Percentiles rank a stretch among this genome's conserved stretches.
phyloP scores from a whole-genome alignment of 2,113 vertebrate genomes.

The Ailurus styani region DNA sequence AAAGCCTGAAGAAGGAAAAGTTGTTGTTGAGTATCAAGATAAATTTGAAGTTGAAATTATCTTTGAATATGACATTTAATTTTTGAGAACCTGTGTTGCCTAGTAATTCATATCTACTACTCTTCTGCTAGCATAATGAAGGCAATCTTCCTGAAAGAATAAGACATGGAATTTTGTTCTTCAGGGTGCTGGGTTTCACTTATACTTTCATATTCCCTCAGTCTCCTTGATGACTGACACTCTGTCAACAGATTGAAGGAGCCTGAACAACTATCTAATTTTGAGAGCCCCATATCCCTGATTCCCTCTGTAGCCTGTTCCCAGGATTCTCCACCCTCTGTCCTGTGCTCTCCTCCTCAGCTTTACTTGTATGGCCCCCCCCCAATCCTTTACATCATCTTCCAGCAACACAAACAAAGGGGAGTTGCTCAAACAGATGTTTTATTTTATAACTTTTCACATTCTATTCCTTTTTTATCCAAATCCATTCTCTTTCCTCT shows the following conservation, averaged over 20 bases:
- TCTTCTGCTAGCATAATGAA: not conserved
- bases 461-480: not conserved
- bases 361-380: rapidly evolving
- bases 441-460: not conserved
- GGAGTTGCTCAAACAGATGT: not conserved
- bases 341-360: rapidly evolving
- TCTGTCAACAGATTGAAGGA: not conserved
- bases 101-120: not conserved
- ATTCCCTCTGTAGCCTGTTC: not conserved
- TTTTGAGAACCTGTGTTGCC: not conserved
- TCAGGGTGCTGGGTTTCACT: not conserved
- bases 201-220: not conserved
- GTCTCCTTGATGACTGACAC: not conserved
- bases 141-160: not conserved
- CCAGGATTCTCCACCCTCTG: not conserved
- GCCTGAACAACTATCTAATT: not conserved
- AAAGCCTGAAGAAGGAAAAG: not conserved
- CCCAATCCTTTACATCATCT: not conserved
- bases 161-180: not conserved
- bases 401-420: not conserved
- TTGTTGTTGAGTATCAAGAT: not conserved
- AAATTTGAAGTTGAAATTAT: not conserved
- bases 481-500: not conserved
- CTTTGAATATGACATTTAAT: not conserved
- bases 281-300: not conserved